These are phyloP conservation scores for Bufo gargarizans DNA, from an alignment of 2,113 vertebrate species.

Conservation along the genomic window DNA sequence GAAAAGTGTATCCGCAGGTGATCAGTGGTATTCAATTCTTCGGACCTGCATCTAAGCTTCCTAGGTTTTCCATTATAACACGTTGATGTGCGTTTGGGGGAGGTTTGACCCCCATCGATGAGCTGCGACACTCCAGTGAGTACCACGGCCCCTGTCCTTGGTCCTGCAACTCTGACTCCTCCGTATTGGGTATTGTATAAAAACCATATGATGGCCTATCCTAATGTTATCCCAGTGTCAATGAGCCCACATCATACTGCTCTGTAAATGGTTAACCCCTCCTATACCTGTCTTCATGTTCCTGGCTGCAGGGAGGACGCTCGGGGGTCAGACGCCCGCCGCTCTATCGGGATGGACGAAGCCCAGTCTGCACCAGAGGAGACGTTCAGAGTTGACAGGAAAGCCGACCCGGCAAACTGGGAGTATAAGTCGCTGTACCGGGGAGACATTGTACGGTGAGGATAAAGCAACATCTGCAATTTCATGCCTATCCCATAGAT, in stretches of 20 bases:
- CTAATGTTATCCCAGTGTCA: neutral
- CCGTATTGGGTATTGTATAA: too few relatives aligned
- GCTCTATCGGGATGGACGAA: conserved; percentile 88
- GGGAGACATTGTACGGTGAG: conserved; percentile 88
- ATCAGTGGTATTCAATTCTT: too few relatives aligned
- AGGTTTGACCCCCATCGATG: too few relatives aligned
- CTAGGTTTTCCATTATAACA: too few relatives aligned
- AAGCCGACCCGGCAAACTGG: conserved; percentile 90
- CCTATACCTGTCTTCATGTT: neutral
- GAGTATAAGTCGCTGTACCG: conserved; percentile 94
- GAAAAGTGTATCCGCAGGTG: too few relatives aligned
- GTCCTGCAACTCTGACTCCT: too few relatives aligned
- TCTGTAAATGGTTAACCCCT: neutral
- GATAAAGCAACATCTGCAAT: too few relatives aligned
- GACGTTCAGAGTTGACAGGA: conserved; percentile 85
- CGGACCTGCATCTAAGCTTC: too few relatives aligned
- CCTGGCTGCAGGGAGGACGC: conserved; percentile 64
- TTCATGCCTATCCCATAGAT: neutral
- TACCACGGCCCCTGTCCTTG: too few relatives aligned
- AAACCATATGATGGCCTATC: too few relatives aligned
- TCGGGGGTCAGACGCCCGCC: conserved; percentile 47
- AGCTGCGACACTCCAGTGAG: too few relatives aligned
- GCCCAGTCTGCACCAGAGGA: conserved; percentile 69
- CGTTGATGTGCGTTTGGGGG: too few relatives aligned
- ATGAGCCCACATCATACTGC: neutral